Conservation (phyloP, 2,797 vertebrate species). For the Monodelphis domestica region DNA sequence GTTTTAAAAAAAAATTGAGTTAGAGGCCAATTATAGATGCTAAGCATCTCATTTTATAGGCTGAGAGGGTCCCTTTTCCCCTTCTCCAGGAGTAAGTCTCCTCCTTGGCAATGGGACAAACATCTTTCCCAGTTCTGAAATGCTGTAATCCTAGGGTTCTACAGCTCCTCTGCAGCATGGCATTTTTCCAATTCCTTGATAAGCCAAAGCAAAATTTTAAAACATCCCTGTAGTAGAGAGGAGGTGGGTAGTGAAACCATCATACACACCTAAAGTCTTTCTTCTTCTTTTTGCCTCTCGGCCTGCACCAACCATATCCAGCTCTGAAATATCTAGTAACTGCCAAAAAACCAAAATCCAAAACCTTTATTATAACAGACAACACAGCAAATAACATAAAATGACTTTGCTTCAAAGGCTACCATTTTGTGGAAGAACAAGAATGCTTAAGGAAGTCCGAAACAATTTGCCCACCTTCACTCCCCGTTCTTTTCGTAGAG, state of each 20-base stretch:
- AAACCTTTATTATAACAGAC: neutral
- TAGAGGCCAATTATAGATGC: neutral
- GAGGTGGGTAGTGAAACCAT: neutral
- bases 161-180: neutral
- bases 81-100: neutral
- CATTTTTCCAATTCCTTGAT: neutral
- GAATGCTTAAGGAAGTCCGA: neutral
- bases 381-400: neutral
- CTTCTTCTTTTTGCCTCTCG: slow-evolving; percentile 97
- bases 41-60: neutral
- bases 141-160: neutral
- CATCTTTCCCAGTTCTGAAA: neutral
- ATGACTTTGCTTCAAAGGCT: neutral
- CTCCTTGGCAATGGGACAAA: neutral
- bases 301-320: slow-evolving; percentile 95
- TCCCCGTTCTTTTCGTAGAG: slow-evolving; percentile 95
- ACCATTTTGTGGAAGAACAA: neutral
- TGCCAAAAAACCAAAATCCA: slow-evolving; percentile 75
- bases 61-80: neutral
- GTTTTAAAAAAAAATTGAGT: neutral
- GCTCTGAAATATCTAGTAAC: slow-evolving; percentile 95
- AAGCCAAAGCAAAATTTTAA: neutral
- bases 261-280: slow-evolving; percentile 93
- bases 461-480: slow-evolving; percentile 90
- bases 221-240: neutral